Conservation (phyloP, 1,140 invertebrate species). For the honey bee (Apis mellifera) region DNA sequence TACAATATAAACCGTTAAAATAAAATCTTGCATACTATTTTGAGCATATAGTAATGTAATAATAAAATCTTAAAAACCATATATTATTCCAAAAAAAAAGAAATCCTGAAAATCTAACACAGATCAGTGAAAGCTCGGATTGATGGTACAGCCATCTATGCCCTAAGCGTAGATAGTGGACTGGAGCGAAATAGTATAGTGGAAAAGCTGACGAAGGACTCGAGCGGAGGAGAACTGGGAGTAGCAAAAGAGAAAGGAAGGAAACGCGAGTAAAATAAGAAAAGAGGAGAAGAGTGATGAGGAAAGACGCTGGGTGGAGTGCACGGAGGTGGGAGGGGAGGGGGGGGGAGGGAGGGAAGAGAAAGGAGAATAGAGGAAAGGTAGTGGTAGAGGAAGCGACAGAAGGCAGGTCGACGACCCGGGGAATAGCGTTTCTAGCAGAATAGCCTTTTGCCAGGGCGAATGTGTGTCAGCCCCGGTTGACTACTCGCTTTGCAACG, state of each 20-base stretch:
- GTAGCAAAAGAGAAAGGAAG: neutral
- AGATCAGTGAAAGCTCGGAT: too few species aligned
- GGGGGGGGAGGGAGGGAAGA: too few species aligned
- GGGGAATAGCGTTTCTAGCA: constrained; percentile 45
- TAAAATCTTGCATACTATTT: too few species aligned
- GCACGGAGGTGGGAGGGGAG: neutral
- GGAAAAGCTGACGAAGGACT: neutral
- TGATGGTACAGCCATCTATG: too few species aligned
- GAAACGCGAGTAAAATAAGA: neutral
- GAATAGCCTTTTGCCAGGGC: constrained; percentile 65
- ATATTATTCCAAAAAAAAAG: too few species aligned
- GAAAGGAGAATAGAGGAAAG: neutral
- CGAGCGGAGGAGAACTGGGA: neutral
- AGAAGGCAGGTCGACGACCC: constrained; percentile 59
- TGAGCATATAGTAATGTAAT: too few species aligned
- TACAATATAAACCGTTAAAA: too few species aligned
- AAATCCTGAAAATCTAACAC: too few species aligned
- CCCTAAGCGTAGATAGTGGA: too few species aligned
- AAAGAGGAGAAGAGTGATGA: neutral
- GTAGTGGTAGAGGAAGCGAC: constrained; percentile 10
- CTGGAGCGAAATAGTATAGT: neutral
- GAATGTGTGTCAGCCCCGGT: constrained; percentile 65
- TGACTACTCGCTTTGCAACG: constrained; percentile 31
- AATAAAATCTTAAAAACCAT: too few species aligned
- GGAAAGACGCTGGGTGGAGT: neutral